Evolutionary conservation across 2,888 invertebrate genomes (phyloP), one percentile per base, ranked within the genome.

Genomic region (Tachina lurida): DNA sequence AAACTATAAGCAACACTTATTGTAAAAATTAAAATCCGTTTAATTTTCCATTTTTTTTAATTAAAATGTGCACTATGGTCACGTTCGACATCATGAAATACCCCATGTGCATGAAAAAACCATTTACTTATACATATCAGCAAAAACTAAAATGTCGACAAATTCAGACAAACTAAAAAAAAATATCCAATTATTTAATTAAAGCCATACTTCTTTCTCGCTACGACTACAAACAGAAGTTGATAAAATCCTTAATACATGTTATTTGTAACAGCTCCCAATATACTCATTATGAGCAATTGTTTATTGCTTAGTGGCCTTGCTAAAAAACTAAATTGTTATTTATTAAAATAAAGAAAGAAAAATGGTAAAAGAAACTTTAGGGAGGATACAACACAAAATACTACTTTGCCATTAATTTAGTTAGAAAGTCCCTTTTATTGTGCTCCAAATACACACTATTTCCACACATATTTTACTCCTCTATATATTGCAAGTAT

Each of bases 261-360:
- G 58, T 17, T 70, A 76, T 56, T 76, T 65, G 56, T 67, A 65
- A 63, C 22, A 45, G 4, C 19, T 47, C 71, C 74, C 73, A 67
- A 41, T 56, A 39, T 22, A 62, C 39, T 75, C 60, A 75, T 62
- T 67, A 45, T 60, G 5, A 39, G 9, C 60, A 43, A 62, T 68
- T 31, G 19, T 39, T 81, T 68, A 75, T 75, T 75, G 60, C 68
- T 81, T 41, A 62, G 62, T 75, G 67, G 22, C 52, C 58, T 74
- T 74, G 47, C 10, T 19, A 39, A n/a, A 62, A 58, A 62, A 71
- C 54, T 63, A 63, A 62, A 54, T 60, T 73, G 22, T 56, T 68
- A 52, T 80, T 74, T 60, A 80, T 45, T 47, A 19, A 58, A 31
- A 47, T 10, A 2, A 54, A n/a, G 60, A 47, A 63, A 52, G 17